These are phyloP conservation scores for Muschampia staudingeri DNA, from an alignment of 2,888 invertebrate species.

Conservation along the genomic window DNA sequence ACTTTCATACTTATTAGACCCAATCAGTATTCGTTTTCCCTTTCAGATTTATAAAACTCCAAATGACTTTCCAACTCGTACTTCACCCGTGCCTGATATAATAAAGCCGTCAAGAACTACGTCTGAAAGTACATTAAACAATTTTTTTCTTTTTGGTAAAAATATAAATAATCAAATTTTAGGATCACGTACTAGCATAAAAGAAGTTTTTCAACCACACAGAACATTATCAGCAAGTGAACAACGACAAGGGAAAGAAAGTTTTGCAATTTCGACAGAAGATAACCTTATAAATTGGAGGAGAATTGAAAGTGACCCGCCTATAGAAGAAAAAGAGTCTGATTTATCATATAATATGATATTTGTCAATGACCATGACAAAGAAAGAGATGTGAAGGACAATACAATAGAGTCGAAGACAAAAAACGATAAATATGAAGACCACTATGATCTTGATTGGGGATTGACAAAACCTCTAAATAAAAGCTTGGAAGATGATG, in stretches of 20 bases:
- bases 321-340: conserved; percentile 69
- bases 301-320: conserved; percentile 15
- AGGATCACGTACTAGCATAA: conserved; percentile 11
- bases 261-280: conserved; percentile 17
- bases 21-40: conserved; percentile 54
- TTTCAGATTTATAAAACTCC: conserved; percentile 62
- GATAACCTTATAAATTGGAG: conserved; percentile 47
- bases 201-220: conserved; percentile 10
- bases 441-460: conserved; percentile 12
- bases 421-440: conserved; percentile 49
- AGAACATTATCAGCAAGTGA: conserved; percentile 8
- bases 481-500: conserved; percentile 38
- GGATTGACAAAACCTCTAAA: conserved; percentile 28
- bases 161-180: conserved; percentile 24
- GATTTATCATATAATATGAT: conserved; percentile 77
- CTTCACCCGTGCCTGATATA: conserved; percentile 67
- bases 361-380: conserved; percentile 79
- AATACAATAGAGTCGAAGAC: conserved; percentile 50
- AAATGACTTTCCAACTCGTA: conserved; percentile 70
- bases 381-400: conserved; percentile 11
- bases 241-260: not conserved
- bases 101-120: conserved; percentile 73
- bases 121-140: not conserved
- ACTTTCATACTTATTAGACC: not conserved
- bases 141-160: conserved; percentile 11